phyloP scores from a whole-genome alignment of 2,888 invertebrate genomes.

The Lumbricus terrestris region DNA sequence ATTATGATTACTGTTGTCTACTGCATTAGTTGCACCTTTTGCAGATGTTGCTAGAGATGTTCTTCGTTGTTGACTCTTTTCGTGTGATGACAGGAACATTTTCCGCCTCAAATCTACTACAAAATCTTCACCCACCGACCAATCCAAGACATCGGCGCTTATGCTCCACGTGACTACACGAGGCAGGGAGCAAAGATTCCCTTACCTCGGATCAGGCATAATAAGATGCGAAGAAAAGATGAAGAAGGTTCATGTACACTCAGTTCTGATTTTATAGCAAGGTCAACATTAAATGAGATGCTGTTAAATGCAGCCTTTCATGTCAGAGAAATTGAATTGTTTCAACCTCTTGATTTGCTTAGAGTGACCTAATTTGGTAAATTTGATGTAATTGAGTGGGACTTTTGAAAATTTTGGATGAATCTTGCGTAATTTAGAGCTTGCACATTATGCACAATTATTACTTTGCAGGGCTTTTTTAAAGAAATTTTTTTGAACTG shows the following conservation, averaged over 20 bases:
- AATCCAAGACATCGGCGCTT: conserved; percentile 57
- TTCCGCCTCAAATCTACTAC: conserved; percentile 60
- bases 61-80: conserved; percentile 12
- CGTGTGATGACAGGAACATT: conserved; percentile 48
- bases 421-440: neutral
- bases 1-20: neutral
- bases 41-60: neutral
- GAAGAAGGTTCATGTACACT: neutral
- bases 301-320: neutral
- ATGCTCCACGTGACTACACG: conserved; percentile 59
- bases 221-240: neutral
- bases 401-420: neutral
- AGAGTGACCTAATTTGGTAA: neutral
- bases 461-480: too few species aligned
- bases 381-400: neutral
- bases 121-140: conserved; percentile 59
- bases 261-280: neutral
- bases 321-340: neutral
- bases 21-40: neutral
- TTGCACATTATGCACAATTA: too few species aligned
- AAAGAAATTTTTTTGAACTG: too few species aligned
- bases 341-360: neutral
- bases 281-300: neutral
- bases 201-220: neutral
- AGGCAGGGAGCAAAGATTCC: conserved; percentile 43